Base-by-base conservation (phyloP, 2,888 invertebrate genomes). In the Rhogogaster chlorosoma region DNA sequence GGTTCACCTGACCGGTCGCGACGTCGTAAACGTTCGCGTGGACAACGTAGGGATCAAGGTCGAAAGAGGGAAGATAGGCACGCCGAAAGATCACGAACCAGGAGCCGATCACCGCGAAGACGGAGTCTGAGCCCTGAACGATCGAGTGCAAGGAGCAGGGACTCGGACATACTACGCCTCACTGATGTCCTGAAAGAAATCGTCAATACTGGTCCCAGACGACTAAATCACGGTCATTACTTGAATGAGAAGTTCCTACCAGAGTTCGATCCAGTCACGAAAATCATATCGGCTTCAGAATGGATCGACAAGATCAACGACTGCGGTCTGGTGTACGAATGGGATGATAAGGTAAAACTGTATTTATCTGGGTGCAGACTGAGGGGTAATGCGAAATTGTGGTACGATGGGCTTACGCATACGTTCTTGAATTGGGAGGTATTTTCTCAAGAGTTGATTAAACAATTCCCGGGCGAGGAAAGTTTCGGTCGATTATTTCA, bases 221-320 rank as follows among this genome's bases (percentile, higher is more conserved):
- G 53, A 32, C 36, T 83, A n/a, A 84, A 85, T 12, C 36, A 36
- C 7, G 36, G 36, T 32, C 71, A 86, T n/a, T 87, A 82, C 49
- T 73, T 84, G n/a, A 88, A 87, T 49, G 87, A 88, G 15, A 87
- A 85, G n/a, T 73, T 88, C 18, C 61, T 87, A 67, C 87, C 87
- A 18, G 87, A 88, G 42, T 89, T 87, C 83, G 83, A 88, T 83
- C 87, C 87, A 5, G 73, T 71, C 7, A 70, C 29, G 10, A 85
- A 77, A 67, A 82, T 71, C 1, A 53, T 86, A 29, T 57, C 87
- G 0, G 87, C 85, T 1, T 12, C 77, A 15, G 86, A 87, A 32
- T 88, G 88, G 87, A 15, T 88, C 0, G 84, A 87, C 0, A 87
- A 82, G 61, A 67, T 88, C 0, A 84, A 87, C 12, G 80, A 45